phyloP scores from a whole-genome alignment of 2,888 invertebrate genomes.

The Tetropium fuscum region DNA sequence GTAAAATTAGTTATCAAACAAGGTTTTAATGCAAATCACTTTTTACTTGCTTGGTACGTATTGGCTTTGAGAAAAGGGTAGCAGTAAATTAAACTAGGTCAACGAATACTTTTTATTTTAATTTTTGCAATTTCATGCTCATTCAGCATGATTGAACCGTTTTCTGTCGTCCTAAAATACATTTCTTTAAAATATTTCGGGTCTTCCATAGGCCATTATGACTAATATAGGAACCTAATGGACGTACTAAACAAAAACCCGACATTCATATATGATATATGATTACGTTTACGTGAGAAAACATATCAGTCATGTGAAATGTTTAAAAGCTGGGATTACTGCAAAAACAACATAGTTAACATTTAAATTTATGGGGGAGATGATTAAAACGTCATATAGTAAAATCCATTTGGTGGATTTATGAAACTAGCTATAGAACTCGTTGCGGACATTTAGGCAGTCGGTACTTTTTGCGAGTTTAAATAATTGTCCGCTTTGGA shows the following conservation, averaged over 20 bases:
- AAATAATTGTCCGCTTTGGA: background rate
- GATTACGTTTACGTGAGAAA: background rate
- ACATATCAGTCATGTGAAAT: background rate
- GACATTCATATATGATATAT: background rate
- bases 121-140: too few relatives aligned
- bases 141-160: too few relatives aligned
- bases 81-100: too few relatives aligned
- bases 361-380: background rate
- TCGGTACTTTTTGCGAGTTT: background rate
- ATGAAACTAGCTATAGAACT: background rate
- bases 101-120: too few relatives aligned
- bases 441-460: background rate
- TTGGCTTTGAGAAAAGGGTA: too few relatives aligned
- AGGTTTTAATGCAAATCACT: too few relatives aligned
- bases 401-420: constrained; percentile 9
- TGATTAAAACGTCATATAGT: constrained; percentile 16
- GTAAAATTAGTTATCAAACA: too few relatives aligned
- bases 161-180: too few relatives aligned
- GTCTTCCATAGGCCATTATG: background rate
- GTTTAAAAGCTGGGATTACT: constrained; percentile 2
- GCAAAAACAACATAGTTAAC: background rate
- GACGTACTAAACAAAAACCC: constrained; percentile 2
- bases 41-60: too few relatives aligned
- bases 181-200: too few relatives aligned
- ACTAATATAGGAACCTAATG: background rate